phyloP scores from a whole-genome alignment of 2,113 vertebrate species.

The Burhinus bistriatus region DNA sequence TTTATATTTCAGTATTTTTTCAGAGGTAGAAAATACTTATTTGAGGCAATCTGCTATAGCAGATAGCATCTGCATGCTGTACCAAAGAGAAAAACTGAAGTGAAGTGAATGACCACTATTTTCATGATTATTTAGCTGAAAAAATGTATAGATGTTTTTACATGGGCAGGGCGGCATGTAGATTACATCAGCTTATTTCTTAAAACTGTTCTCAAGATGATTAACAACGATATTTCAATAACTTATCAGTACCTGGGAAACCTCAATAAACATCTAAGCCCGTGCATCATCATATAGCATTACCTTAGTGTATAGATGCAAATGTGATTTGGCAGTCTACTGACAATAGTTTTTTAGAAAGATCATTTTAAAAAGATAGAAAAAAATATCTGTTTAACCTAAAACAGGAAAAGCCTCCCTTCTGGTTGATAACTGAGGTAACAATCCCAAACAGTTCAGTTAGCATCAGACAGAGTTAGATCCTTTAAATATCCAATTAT shows the following conservation, averaged over 20 bases:
- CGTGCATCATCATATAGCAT: neutral
- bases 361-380: neutral
- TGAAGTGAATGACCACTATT: neutral
- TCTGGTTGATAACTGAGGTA: neutral
- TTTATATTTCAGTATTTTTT: neutral
- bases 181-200: neutral
- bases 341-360: neutral
- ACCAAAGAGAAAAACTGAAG: neutral
- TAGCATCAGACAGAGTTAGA: neutral
- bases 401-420: neutral
- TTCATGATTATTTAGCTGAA: neutral
- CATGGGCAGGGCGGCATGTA: fast-evolving
- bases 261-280: neutral
- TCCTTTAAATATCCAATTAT: neutral
- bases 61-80: neutral
- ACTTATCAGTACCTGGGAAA: neutral
- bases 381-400: neutral
- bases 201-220: neutral
- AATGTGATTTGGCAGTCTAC: neutral
- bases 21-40: neutral
- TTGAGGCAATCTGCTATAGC: neutral
- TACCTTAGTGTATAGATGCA: neutral
- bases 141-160: neutral
- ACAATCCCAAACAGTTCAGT: neutral
- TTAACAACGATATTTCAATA: neutral